Conservation (phyloP, 2,888 invertebrate species). For the Drosophila testacea region DNA sequence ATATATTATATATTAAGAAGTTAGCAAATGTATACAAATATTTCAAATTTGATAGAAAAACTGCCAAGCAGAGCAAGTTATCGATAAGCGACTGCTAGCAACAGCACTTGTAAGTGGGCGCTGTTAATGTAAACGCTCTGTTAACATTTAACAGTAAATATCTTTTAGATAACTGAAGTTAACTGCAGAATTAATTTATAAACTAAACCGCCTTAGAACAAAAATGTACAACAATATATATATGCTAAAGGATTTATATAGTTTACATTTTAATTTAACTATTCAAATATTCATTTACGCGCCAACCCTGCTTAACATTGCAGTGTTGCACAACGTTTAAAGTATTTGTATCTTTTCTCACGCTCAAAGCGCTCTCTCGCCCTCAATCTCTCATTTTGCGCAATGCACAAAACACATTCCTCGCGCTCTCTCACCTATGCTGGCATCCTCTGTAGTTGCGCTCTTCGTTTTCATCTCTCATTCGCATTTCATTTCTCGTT, state of each 20-base stretch:
- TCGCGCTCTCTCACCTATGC: conserved; percentile 26
- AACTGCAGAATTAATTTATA: background rate
- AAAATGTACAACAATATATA: background rate
- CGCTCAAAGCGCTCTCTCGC: conserved; percentile 19
- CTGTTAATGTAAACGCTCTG: conserved; percentile 18
- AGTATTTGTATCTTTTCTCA: conserved; percentile 6
- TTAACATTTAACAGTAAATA: background rate
- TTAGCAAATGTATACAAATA: no score
- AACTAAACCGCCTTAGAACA: background rate
- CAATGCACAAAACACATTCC: conserved; percentile 41
- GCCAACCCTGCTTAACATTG: background rate
- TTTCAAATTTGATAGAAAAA: conserved; percentile 2
- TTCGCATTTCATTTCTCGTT: conserved; percentile 67
- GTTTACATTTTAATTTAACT: background rate
- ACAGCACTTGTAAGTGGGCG: background rate
- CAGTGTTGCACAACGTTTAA: conserved; percentile 32
- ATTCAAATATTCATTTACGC: background rate
- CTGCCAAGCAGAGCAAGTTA: conserved; percentile 24
- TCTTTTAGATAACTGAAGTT: background rate
- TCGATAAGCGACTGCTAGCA: conserved; percentile 26
- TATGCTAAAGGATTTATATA: background rate
- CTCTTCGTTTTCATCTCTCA: conserved; percentile 54
- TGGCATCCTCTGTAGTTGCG: conserved; percentile 50
- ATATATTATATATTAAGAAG: no score
- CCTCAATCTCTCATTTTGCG: conserved; percentile 47